These are phyloP conservation scores for Cynaeus angustus DNA, from an alignment of 2,888 invertebrate species.

Conservation along the genomic window DNA sequence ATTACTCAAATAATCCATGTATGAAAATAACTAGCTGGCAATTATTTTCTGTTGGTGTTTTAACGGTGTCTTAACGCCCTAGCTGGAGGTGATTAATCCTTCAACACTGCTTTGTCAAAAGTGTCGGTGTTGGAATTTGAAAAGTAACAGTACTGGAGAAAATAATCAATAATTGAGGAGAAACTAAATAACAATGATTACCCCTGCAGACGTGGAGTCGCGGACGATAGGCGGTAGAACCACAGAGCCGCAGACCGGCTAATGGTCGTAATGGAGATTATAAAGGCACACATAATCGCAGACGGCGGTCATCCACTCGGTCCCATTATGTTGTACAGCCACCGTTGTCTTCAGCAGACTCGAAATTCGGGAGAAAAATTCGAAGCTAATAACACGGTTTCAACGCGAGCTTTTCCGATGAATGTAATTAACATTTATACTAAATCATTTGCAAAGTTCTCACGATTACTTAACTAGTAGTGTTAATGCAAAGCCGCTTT, in stretches of 20 bases:
- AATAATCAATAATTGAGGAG: conserved; percentile 70
- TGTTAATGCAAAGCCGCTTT: conserved; percentile 43
- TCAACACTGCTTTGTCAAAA: not conserved
- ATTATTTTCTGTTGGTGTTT: conserved; percentile 44
- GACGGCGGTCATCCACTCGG: conserved; percentile 47
- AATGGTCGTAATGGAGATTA: conserved; percentile 69
- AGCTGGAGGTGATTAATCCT: conserved; percentile 30
- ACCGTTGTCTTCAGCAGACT: conserved; percentile 37
- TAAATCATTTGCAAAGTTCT: conserved; percentile 43
- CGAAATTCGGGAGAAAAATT: conserved; percentile 39
- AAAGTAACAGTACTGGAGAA: conserved; percentile 67
- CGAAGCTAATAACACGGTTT: conserved; percentile 25
- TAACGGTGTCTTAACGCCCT: conserved; percentile 43
- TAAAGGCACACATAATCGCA: conserved; percentile 67
- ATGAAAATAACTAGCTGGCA: conserved; percentile 53
- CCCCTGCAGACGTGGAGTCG: conserved; percentile 67
- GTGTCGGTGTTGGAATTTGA: conserved; percentile 1
- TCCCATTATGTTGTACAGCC: conserved; percentile 46
- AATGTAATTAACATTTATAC: conserved; percentile 44
- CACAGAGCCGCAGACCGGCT: conserved; percentile 61
- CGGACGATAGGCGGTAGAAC: conserved; percentile 54
- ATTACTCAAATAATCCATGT: conserved; percentile 54
- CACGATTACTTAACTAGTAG: conserved; percentile 49
- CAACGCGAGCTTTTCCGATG: conserved; percentile 33
- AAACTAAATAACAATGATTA: conserved; percentile 69